phyloP scores from a whole-genome alignment of 2,113 vertebrate genomes.

The Pomatostomus ruficeps region DNA sequence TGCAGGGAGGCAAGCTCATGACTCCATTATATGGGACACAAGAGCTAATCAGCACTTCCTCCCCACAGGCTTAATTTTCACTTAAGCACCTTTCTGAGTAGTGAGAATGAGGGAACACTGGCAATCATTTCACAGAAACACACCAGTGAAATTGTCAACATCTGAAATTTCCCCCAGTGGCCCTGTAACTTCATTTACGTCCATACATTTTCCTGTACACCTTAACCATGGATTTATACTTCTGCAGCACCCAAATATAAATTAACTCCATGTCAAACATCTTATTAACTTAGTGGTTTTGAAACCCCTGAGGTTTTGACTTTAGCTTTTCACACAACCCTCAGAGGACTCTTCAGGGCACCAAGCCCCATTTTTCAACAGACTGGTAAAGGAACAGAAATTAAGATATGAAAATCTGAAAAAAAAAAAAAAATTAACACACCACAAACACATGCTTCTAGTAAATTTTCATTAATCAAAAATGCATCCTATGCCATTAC shows the following conservation, averaged over 20 bases:
- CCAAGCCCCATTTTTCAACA: not conserved
- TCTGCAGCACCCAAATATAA: not conserved
- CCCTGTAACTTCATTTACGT: not conserved
- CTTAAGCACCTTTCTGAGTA: not conserved
- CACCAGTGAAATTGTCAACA: not conserved
- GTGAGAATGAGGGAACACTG: not conserved
- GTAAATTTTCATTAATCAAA: not conserved
- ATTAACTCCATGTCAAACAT: not conserved
- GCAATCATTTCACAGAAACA: not conserved
- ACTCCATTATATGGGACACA: not conserved
- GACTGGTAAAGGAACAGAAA: not conserved
- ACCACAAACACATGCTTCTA: not conserved
- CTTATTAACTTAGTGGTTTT: not conserved
- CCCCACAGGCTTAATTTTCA: not conserved
- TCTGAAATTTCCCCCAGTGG: not conserved
- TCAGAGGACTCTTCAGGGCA: not conserved
- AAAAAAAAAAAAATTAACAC: not conserved
- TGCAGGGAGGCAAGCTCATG: not conserved
- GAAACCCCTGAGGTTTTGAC: not conserved
- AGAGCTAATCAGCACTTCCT: not conserved
- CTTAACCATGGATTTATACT: not conserved
- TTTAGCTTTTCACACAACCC: not conserved
- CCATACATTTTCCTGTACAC: not conserved
- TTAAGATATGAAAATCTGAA: not conserved
- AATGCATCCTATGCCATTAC: not conserved